Evolutionary conservation across 92 coral and sea anemone genomes (phyloP), one percentile per base, ranked within the genome.

Genomic region (Porites rus): DNA sequence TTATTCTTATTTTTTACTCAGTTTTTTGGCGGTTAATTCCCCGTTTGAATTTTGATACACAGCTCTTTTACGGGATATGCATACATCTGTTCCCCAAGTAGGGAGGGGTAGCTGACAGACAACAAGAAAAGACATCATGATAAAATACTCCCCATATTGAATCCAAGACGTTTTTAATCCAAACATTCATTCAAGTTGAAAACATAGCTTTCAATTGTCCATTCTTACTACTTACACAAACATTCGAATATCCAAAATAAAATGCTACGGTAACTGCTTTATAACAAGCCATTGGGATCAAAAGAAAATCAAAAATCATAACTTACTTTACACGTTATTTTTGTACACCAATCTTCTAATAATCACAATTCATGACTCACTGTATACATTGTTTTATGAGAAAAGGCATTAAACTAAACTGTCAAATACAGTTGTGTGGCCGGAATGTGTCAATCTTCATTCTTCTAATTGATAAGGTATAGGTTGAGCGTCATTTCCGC

Each of bases 151-250:
- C 72, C 73, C 83, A 43, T 12, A 46, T 78, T 78, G 64, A 78
- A 63, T 78, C 73, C 72, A n/a, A 65, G 43, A 50, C 20, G 59
- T 65, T 78, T 65, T 68, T 21, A 18, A 19, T 63, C 62, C 61
- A 78, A 78, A 65, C 83, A 63, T 63, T 78, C 46, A 56, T 50
- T 51, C 19, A 63, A 78, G 71, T 63, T n/a, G 59, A 64, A 78
- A 78, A 43, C 72, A 78, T n/a, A 65, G 31, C 72, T 63, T 78
- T 65, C 72, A 46, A 16, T 63, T 14, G 38, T 19, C 21, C 43
- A 10, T 24, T 63, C 38, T 46, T 65, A 54, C 46, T 78, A 63
- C 59, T 78, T 63, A 64, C 71, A 78, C 66, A 13, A 78, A 78
- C 73, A 38, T 24, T n/a, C 17, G 73, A 65, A 78, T 31, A 64